Base-by-base conservation (phyloP, 2,888 invertebrate genomes). In the Flexamia atlantica region DNA sequence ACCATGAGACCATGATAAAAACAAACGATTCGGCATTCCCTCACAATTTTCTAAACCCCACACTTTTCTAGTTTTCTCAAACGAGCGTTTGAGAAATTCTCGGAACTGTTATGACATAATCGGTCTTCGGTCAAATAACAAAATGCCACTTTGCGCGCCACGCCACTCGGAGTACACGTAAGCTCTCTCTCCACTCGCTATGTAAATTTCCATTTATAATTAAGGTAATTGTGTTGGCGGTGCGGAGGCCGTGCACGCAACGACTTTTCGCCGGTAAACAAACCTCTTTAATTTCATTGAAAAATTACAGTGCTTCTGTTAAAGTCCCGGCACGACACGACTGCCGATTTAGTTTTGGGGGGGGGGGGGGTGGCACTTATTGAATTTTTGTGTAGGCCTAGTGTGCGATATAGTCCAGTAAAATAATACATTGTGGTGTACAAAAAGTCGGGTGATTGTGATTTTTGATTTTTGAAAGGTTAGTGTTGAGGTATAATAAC, bases 211-310 rank as follows among this genome's bases (percentile, higher is more conserved):
- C 76, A 76, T 28, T 46, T 76, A 46, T 76, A 76, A 76, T 76
- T 76, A 76, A 42, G 76, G 76, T 50, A 76, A 76, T 76, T 76
- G 76, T 72, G 76, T 76, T n/a, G 46, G 40, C 1, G 50, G 76
- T 12, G 50, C n/a, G 20, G 50, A 5, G 42, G 12, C n/a, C 36
- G 25, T 17, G 50, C 76, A 76, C 76, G 76, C 76, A 50, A 76
- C 46, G 50, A 25, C 76, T 76, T 42, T 42, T 76, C 42, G 40
- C 72, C 40, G 72, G 40, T 36, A 72, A 40, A 72, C 76, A 76
- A 76, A 76, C 76, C 76, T 76, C 76, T 76, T 76, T 76, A 76
- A 76, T 76, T 76, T 76, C 50, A 50, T 46, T 46, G 76, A 76
- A 76, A 76, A 76, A 70, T 70, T 70, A 70, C 70, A 70, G 70